Evolutionary conservation across 2,113 vertebrate genomes (phyloP), one percentile per base, ranked within the genome.

Genomic region (Mormyrus lacerda): DNA sequence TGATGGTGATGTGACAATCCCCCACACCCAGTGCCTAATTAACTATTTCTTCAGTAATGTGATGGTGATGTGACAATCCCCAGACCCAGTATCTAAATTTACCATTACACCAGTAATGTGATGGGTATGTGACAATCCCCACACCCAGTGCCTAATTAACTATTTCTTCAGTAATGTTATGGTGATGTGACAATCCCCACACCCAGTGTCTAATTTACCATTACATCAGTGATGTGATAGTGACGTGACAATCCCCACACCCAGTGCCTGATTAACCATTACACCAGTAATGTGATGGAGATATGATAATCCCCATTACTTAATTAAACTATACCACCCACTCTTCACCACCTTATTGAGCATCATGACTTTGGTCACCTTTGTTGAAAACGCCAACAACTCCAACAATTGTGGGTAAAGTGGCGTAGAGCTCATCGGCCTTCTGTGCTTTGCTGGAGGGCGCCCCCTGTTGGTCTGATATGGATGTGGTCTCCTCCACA

Each of bases 361-460:
- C 15, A 21, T 13, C 58, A 39, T 47, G 10, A 13, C 35, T 8
- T 86, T 10, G 5, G 93, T 96, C 91, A 97, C 97, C 97, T 96
- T 96, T 96, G 83, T 95, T 97, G 93, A 96, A 98, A 91, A 94
- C 95, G 55, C 95, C 95, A 76, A 96, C 95, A 11, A 96, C 95
- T 27, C 95, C 96, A 27, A 97, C 94, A 91, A 96, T 95, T 0
- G 95, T 94, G 31, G 96, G 95, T 11, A 96, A 93, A 0, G 95
- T 96, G 83, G 94, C 95, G 51, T 95, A 97, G 55, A 97, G 94
- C 79, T 97, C 96, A 58, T 97, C 97, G 45, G 95, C 97, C 88
- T 96, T 94, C 88, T 97, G 94, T 3, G 95, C 95, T 92, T 95
- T 94, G 58, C 91, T 92, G 5, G 94, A 90, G 51, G 94, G 93